Evolutionary conservation across 2,113 vertebrate genomes (phyloP), one percentile per base, ranked within the genome.

Genomic region (Onychostoma macrolepis): DNA sequence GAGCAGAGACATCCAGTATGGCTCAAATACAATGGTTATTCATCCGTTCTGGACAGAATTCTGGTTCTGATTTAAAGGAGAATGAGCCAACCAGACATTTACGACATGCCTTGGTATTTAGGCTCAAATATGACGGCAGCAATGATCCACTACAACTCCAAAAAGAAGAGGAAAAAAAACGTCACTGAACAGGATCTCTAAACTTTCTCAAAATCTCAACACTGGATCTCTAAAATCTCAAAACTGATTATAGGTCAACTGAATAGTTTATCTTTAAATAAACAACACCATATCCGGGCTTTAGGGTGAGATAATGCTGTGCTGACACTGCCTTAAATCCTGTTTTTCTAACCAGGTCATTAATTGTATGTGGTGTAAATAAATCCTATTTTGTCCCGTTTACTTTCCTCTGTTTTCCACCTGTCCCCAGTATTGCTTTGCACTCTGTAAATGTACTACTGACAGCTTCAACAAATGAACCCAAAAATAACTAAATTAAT

Each of bases 1-100:
- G 69, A 87, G 36, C 63, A 53, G 9, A 83, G 43, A 83, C 30
- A 83, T 83, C 21, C 43, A 71, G 53, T 83, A 71, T 24, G 65
- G 65, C 81, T 82, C 58, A 65, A 65, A 82, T 11, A 67, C 58
- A 67, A 65, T 28, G 9, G 78, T 58, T 45, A 65, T 65, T 81
- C 58, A 65, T 81, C 9, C 8, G 24, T 28, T 81, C 58, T 81
- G 38, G 80, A 28, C n/a, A 56, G n/a, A 26, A 45, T 67, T 67
- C 26, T 30, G 58, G 26, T 65, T 5, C 8, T 43, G 38, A 65
- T 65, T 45, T 67, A 17, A 28, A 43, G 26, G 36, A 28, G n/a
- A 63, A 43, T 1, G 36, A 28, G 80, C 38, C 38, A 45, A 67
- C 80, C 38, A 82, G 80, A 82, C 58, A 45, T 63, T 81, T 81